Conservation (phyloP, 2,113 vertebrate genomes). For the Accipiter cooperii region DNA sequence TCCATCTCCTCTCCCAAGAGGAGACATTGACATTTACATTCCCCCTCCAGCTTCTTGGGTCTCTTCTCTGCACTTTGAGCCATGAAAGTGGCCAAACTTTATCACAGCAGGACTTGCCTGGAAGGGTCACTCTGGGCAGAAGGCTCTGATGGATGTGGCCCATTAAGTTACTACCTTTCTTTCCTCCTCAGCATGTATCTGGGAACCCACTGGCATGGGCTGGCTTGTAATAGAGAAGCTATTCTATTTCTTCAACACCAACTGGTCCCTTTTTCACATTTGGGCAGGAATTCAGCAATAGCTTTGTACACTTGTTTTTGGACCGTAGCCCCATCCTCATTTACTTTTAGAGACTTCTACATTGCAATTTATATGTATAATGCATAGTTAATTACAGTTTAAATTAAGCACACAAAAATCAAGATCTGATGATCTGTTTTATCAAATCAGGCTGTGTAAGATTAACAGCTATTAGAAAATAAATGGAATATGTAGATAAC, state of each 20-base stretch:
- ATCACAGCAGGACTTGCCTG: background rate
- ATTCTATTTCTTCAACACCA: background rate
- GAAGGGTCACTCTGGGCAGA: background rate
- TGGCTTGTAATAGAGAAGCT: background rate
- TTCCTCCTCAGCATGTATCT: background rate
- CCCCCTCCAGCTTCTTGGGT: background rate
- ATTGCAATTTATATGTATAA: conserved; percentile 10
- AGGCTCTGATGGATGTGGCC: background rate
- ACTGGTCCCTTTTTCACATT: background rate
- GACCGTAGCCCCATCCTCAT: background rate
- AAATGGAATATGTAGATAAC: conserved; percentile 26
- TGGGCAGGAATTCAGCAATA: background rate
- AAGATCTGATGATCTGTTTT: conserved; percentile 18
- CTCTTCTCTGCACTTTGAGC: background rate
- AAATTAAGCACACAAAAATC: conserved; percentile 47
- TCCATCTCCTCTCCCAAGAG: background rate
- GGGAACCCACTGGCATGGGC: background rate
- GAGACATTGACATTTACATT: background rate
- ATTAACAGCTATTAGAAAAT: conserved; percentile 33
- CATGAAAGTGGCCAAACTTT: background rate
- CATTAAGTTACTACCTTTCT: background rate
- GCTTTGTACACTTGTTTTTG: background rate
- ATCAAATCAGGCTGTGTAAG: conserved; percentile 6
- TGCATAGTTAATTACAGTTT: conserved; percentile 15
- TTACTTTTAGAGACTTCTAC: background rate